These are phyloP conservation scores for Drosophila ironensis DNA, from an alignment of 1,140 invertebrate genomes.

Conservation along the genomic window DNA sequence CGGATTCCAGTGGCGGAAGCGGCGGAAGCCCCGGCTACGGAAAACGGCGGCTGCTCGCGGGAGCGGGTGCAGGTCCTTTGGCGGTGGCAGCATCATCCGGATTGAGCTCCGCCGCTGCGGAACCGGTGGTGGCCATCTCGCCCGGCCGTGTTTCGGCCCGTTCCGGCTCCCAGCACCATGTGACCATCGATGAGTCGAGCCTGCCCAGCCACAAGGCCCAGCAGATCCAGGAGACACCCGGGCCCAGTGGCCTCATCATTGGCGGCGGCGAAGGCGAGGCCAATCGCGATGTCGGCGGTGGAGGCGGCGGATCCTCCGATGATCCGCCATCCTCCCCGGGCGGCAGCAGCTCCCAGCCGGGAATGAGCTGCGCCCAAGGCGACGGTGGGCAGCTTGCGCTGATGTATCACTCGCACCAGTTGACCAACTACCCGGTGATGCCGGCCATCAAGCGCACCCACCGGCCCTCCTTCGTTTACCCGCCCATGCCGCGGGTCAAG, in stretches of 20 bases:
- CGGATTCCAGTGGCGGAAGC: slow-evolving; percentile 24
- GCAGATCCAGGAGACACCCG: slow-evolving; percentile 37
- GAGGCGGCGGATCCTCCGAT: slow-evolving; percentile 49
- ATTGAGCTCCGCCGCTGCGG: slow-evolving; percentile 1
- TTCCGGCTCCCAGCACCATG: slow-evolving; percentile 76
- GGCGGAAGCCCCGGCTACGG: slow-evolving; percentile 20
- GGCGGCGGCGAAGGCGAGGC: slow-evolving; percentile 55
- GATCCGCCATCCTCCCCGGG: slow-evolving; percentile 68
- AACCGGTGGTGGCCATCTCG: slow-evolving; percentile 86
- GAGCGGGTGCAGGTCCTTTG: not conserved
- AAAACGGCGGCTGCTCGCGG: slow-evolving; percentile 19
- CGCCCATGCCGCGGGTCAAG: slow-evolving; percentile 76
- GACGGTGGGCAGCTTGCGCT: slow-evolving; percentile 69
- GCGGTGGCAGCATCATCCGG: slow-evolving; percentile 13
- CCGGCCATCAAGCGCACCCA: slow-evolving; percentile 80
- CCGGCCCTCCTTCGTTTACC: slow-evolving; percentile 77
- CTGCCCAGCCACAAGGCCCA: slow-evolving; percentile 60
- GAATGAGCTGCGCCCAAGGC: slow-evolving; percentile 43
- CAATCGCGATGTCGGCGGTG: slow-evolving; percentile 37
- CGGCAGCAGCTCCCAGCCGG: slow-evolving; percentile 41
- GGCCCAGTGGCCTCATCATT: slow-evolving; percentile 58
- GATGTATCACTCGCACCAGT: slow-evolving; percentile 80
- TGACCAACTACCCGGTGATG: slow-evolving; percentile 79
- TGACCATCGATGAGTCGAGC: slow-evolving; percentile 80
- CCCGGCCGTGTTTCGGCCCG: slow-evolving; percentile 74